Evolutionary conservation across 2,888 invertebrate genomes (phyloP).

Genomic region (Yponomeuta sedellus): DNA sequence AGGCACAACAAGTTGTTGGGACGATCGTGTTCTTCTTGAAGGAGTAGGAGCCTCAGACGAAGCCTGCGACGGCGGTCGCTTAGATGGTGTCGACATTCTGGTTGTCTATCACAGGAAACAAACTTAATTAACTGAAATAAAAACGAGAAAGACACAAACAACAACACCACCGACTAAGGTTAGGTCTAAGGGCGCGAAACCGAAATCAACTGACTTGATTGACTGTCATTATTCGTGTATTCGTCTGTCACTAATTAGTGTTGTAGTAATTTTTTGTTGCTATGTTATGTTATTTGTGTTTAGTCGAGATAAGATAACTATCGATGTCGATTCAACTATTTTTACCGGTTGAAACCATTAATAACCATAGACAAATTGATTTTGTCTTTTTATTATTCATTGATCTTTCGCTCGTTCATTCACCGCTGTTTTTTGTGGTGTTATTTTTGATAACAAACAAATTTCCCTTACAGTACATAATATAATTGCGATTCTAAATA

Average conservation of each 20-base stretch:
- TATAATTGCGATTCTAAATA: constrained; percentile 52
- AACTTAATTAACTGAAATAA: constrained; percentile 9
- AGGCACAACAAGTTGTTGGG: constrained; percentile 66
- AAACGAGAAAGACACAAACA: neutral
- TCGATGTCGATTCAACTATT: neutral
- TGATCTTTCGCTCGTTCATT: constrained; percentile 66
- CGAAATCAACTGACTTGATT: constrained; percentile 9
- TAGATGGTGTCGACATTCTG: constrained; percentile 61
- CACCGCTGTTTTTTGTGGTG: constrained; percentile 75
- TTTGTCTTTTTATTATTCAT: constrained; percentile 57
- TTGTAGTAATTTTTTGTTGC: neutral
- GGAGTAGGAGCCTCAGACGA: constrained; percentile 68
- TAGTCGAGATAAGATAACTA: neutral
- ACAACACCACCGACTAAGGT: constrained; percentile 3
- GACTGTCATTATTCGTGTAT: constrained; percentile 35
- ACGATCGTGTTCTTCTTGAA: constrained; percentile 57
- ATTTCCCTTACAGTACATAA: constrained; percentile 54
- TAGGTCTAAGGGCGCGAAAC: constrained; percentile 14
- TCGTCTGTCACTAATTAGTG: too few species aligned
- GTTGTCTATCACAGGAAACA: constrained; percentile 14
- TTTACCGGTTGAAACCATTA: neutral
- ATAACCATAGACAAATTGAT: constrained; percentile 41
- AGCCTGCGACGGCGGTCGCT: constrained; percentile 61
- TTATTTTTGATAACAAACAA: constrained; percentile 63
- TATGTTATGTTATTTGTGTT: neutral